Evolutionary conservation across 2,797 vertebrate species (phyloP).

Genomic region (Notolepis coatsorum): DNA sequence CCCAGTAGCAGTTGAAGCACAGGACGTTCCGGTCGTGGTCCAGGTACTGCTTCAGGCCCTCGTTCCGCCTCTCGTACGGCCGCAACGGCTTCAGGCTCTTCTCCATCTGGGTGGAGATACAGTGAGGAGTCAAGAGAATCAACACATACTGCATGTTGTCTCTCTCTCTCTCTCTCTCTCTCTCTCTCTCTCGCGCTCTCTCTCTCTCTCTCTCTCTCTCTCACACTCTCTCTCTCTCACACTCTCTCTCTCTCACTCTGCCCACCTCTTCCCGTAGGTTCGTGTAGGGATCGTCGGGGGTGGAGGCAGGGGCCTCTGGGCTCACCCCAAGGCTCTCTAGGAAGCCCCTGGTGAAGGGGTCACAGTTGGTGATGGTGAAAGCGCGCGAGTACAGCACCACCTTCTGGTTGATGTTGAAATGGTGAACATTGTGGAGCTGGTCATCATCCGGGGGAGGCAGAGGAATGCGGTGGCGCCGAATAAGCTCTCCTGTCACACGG

Average conservation of each 20-base stretch:
- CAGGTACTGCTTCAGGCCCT: slow-evolving; percentile 87
- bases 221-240: background rate
- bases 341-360: slow-evolving; percentile 89
- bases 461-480: slow-evolving; percentile 87
- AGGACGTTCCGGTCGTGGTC: slow-evolving; percentile 87
- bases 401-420: slow-evolving; percentile 90
- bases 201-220: slow-evolving; percentile 76
- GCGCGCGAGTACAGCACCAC: slow-evolving; percentile 84
- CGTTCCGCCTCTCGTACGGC: slow-evolving; percentile 86
- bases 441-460: slow-evolving; percentile 88
- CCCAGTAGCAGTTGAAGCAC: slow-evolving; percentile 90
- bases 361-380: slow-evolving; percentile 88
- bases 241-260: background rate
- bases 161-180: background rate
- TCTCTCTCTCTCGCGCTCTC: slow-evolving; percentile 10
- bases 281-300: slow-evolving; percentile 87
- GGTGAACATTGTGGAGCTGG: slow-evolving; percentile 85
- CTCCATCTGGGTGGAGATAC: slow-evolving; percentile 65
- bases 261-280: slow-evolving; percentile 81
- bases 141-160: too few species aligned
- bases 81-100: slow-evolving; percentile 80
- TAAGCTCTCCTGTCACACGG: slow-evolving; percentile 82
- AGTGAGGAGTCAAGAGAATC: background rate
- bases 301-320: slow-evolving; percentile 71
- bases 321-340: slow-evolving; percentile 86